Conservation (phyloP, 2,888 invertebrate genomes). For the Eulithis testata region DNA sequence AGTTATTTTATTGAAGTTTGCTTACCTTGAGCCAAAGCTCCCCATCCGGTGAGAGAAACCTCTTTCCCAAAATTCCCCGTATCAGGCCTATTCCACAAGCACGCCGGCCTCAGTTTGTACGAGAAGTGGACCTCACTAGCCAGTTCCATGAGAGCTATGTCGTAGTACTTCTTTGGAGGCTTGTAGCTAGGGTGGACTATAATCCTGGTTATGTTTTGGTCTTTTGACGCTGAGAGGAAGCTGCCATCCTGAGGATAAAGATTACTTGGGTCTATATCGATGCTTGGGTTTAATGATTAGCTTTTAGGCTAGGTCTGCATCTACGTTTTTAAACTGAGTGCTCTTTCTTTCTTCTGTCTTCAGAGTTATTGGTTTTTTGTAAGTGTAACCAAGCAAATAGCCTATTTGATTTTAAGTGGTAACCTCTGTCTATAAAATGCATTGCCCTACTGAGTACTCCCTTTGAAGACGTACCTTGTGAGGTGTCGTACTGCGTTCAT, state of each 20-base stretch:
- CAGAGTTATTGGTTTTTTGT: too few relatives aligned
- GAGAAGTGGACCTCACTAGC: constrained; percentile 48
- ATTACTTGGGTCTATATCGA: neutral
- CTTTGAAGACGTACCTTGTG: too few relatives aligned
- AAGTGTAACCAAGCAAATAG: too few relatives aligned
- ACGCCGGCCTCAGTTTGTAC: constrained; percentile 59
- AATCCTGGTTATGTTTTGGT: constrained; percentile 33
- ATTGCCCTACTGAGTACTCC: too few relatives aligned
- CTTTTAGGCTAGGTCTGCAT: neutral
- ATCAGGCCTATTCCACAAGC: constrained; percentile 58
- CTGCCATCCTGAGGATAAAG: constrained; percentile 4
- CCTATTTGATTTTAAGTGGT: too few relatives aligned
- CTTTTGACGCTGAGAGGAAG: constrained; percentile 18
- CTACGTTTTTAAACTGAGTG: too few relatives aligned
- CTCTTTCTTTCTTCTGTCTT: too few relatives aligned
- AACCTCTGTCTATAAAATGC: too few relatives aligned
- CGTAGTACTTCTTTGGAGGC: constrained; percentile 61
- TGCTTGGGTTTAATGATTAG: too few relatives aligned
- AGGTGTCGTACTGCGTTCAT: too few relatives aligned
- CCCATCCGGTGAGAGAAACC: constrained; percentile 66
- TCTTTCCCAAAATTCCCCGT: constrained; percentile 44
- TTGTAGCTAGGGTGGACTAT: constrained; percentile 59
- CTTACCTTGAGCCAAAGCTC: constrained; percentile 58
- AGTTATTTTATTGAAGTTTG: too few relatives aligned
- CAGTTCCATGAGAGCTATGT: constrained; percentile 65